Conservation (phyloP, 2,113 vertebrate species). For the Sminthopsis crassicaudata region DNA sequence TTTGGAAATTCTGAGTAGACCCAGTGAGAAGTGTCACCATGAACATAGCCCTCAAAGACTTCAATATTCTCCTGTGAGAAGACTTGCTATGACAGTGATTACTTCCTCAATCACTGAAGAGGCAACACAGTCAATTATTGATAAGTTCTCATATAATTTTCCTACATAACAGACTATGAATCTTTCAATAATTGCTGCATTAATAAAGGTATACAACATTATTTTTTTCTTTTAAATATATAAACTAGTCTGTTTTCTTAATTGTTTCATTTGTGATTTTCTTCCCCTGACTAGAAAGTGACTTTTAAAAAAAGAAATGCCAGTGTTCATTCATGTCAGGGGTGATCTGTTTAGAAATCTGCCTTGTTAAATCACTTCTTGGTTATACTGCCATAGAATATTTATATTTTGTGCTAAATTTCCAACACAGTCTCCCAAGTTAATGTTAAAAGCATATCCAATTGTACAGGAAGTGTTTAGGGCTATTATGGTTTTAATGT, state of each 20-base stretch:
- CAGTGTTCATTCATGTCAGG: not conserved
- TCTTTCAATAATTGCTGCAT: slow-evolving; percentile 31
- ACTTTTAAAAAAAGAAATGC: slow-evolving; percentile 27
- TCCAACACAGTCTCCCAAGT: not conserved
- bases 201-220: slow-evolving; percentile 8
- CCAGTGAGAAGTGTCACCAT: slow-evolving; percentile 52
- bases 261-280: slow-evolving; percentile 42
- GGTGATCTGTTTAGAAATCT: slow-evolving; percentile 2
- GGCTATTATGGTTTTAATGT: not conserved
- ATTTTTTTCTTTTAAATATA: slow-evolving; percentile 28
- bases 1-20: slow-evolving; percentile 80
- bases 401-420: rapidly evolving
- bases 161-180: not conserved
- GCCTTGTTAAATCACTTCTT: not conserved
- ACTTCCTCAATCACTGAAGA: slow-evolving; percentile 66
- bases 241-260: slow-evolving; percentile 69
- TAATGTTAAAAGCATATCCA: not conserved
- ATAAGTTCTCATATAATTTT: slow-evolving; percentile 50
- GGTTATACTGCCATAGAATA: too few relatives aligned
- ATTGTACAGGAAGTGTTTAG: not conserved
- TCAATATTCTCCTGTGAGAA: slow-evolving; percentile 63
- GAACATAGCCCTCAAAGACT: slow-evolving; percentile 61
- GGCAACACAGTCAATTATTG: slow-evolving; percentile 53
- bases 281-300: not conserved
- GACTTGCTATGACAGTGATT: slow-evolving; percentile 71